A percentile compares a stretch with the other conserved stretches of the same genome.
These are phyloP conservation scores for Prochilodus magdalenae DNA, from an alignment of 2,113 vertebrate genomes.

Conservation along the genomic window DNA sequence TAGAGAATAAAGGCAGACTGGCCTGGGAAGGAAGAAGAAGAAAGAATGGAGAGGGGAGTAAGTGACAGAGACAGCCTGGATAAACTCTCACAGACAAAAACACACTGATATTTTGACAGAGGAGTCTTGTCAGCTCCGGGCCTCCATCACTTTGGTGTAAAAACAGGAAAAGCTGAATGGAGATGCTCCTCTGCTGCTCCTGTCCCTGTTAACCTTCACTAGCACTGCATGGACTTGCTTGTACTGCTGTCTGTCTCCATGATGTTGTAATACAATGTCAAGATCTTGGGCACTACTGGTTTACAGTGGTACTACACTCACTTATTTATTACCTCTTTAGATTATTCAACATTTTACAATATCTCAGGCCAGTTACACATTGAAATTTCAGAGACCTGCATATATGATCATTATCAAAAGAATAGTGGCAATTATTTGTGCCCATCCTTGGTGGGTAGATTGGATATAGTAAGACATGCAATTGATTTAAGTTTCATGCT, in stretches of 20 bases:
- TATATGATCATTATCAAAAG: no score
- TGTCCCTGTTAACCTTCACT: background rate
- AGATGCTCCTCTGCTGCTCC: background rate
- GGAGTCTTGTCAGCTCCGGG: background rate
- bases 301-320: no score
- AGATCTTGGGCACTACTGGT: no score
- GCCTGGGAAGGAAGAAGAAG: background rate
- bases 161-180: background rate
- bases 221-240: background rate
- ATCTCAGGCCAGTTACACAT: no score
- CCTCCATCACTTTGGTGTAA: background rate
- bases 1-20: background rate
- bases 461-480: no score
- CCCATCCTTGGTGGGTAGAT: no score
- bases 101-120: constrained; percentile 5
- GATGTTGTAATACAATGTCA: background rate
- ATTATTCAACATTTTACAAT: no score
- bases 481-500: no score
- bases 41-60: background rate
- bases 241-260: background rate
- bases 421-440: no score
- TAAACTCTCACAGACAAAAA: background rate
- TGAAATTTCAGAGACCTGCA: no score
- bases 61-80: constrained; percentile 7
- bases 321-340: no score